Percentiles rank a stretch among this genome's conserved stretches.
Evolutionary conservation across 1,140 invertebrate species (phyloP).

Genomic region (Hormaphis cornu): DNA sequence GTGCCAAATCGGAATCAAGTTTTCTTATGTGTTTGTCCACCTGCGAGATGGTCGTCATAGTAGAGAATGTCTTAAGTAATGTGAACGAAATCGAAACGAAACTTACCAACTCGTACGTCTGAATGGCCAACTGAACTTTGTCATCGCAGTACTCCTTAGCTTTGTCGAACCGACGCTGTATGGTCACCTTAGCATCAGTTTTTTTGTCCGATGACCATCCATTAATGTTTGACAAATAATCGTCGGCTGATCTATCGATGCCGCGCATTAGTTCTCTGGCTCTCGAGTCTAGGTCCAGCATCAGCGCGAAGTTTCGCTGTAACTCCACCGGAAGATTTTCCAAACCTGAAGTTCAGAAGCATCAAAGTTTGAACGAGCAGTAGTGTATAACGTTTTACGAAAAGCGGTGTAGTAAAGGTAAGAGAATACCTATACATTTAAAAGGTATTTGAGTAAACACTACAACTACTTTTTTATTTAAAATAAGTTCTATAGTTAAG

Average conservation of each 20-base stretch:
- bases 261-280: conserved; percentile 82
- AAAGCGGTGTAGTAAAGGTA: too few relatives aligned
- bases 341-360: too few relatives aligned
- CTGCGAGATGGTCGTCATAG: conserved; percentile 40
- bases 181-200: conserved; percentile 72
- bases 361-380: too few relatives aligned
- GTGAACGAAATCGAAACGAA: neutral
- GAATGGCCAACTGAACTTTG: conserved; percentile 93
- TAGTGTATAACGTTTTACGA: too few relatives aligned
- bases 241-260: conserved; percentile 78
- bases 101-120: conserved; percentile 87
- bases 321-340: conserved; percentile 89
- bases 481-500: too few relatives aligned
- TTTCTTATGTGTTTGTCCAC: conserved; percentile 95
- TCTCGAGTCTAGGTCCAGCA: conserved; percentile 86
- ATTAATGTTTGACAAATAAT: conserved; percentile 63
- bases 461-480: too few relatives aligned
- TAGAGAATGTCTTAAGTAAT: conserved; percentile 6
- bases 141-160: conserved; percentile 91
- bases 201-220: conserved; percentile 60
- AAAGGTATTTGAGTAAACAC: too few relatives aligned
- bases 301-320: conserved; percentile 89
- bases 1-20: conserved; percentile 86
- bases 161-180: conserved; percentile 78
- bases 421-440: too few relatives aligned